Base-by-base conservation (phyloP, 2,113 vertebrate genomes). In the Sander vitreus region DNA sequence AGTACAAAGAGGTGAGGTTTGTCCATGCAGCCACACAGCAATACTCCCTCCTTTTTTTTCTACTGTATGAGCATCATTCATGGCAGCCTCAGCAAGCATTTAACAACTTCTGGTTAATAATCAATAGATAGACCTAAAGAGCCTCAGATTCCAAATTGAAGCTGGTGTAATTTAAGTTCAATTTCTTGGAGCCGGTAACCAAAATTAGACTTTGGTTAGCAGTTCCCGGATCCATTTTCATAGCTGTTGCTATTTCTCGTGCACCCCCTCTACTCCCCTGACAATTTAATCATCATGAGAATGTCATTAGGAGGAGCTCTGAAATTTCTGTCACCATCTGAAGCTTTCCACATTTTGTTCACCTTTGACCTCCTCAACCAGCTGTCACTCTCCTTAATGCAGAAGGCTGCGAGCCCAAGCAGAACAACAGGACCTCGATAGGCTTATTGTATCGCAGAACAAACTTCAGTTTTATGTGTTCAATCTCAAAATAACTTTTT, bases 1-100 rank as follows among this genome's bases (percentile, higher is more conserved):
- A 98, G 95, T 98, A 98, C 95, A 97, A 97, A 87, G 97, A 98
- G 97, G 97, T 97, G 90, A 95, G 91, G 73, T 69, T 65, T 50
- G 0, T 59, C 53, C 4, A 39, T 39, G 39, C 39, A 0, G 2
- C 19, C 21, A 11, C 13, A 30, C 36, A 23, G n/a, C 2, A 3
- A 62, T 0, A 6, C 58, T 33, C 4, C 55, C 39, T 48, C 54
- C 18, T 21, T 45, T 65, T 45, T 65, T 8, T 19, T 16, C n/a
- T 14, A 25, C 57, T 15, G 45, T n/a, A 0, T 15, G 12, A 48
- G 69, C 58, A 67, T 70, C 58, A 14, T 6, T 58, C 39, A 14
- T 2, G 6, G 27, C 6, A 21, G 23, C 11, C 9, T 53, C 47
- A 2, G 58, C 45, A 30, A 23, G 36, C 0, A 2, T 25, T 18